These are phyloP conservation scores for Enteromius unitaeniatus DNA, from an alignment of 2,797 vertebrate species.

Conservation along the genomic window DNA sequence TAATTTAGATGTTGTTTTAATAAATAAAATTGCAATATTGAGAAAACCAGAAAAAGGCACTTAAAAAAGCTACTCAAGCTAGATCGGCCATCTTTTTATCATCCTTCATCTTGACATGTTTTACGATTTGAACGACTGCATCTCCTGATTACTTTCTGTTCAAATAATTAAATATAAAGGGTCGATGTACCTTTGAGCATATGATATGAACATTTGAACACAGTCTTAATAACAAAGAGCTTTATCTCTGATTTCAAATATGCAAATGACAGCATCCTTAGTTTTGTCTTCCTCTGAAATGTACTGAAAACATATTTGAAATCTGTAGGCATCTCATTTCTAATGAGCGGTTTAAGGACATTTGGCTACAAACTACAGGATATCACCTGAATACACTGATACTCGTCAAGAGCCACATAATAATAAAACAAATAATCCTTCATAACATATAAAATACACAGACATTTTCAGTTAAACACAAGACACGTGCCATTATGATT, in stretches of 20 bases:
- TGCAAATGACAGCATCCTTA: not conserved
- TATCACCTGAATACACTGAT: slow-evolving; percentile 34
- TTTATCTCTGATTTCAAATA: not conserved
- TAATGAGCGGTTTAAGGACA: not conserved
- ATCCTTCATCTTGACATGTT: slow-evolving; percentile 2
- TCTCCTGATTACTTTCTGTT: not conserved
- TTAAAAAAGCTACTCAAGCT: slow-evolving; percentile 39
- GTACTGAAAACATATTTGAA: not conserved
- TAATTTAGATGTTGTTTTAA: slow-evolving; percentile 49
- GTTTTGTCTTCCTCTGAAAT: not conserved
- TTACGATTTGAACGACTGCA: not conserved
- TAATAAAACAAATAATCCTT: slow-evolving; percentile 24
- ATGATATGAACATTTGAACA: slow-evolving; percentile 2
- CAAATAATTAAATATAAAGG: not conserved
- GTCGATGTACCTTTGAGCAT: slow-evolving; percentile 12
- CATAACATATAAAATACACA: slow-evolving; percentile 31
- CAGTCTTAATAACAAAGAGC: not conserved
- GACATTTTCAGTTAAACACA: slow-evolving; percentile 20
- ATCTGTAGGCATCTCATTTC: slow-evolving; percentile 1
- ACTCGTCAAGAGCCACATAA: slow-evolving; percentile 36
- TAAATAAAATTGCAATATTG: slow-evolving; percentile 58
- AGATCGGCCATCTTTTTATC: slow-evolving; percentile 2
- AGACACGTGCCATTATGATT: not conserved
- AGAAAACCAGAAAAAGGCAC: slow-evolving; percentile 55
- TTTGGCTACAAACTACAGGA: slow-evolving; percentile 18